These are phyloP conservation scores for Parapristionchus giblindavisi DNA, from an alignment of 2,888 invertebrate species.

Conservation along the genomic window DNA sequence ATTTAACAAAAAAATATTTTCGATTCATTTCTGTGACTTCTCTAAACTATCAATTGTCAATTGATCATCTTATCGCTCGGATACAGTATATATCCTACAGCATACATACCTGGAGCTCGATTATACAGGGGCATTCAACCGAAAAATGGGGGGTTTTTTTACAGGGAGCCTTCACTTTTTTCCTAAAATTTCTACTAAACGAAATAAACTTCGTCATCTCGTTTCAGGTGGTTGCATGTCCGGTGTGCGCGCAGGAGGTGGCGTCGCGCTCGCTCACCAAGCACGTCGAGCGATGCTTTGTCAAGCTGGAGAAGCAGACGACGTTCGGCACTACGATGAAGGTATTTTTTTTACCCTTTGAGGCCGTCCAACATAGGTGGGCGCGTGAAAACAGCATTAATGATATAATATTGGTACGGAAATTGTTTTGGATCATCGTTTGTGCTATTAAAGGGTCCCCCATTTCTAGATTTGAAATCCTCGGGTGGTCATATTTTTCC, in stretches of 20 bases:
- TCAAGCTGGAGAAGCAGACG: constrained; percentile 56
- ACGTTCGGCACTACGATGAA: constrained; percentile 48
- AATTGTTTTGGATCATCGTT: no score
- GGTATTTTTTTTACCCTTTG: constrained; percentile 9
- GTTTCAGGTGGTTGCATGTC: constrained; percentile 39
- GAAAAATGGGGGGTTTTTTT: not conserved
- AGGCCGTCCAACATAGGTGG: no score
- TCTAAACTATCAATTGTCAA: no score
- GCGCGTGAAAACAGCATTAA: not conserved
- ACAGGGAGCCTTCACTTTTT: not conserved
- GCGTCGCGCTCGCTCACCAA: constrained; percentile 41
- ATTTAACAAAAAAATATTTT: no score
- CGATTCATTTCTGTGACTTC: not conserved
- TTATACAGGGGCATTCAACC: not conserved
- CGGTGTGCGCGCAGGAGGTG: constrained; percentile 45
- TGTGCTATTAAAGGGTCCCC: no score
- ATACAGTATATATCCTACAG: no score
- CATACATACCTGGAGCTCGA: no score
- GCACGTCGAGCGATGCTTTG: constrained; percentile 62
- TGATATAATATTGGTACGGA: not conserved
- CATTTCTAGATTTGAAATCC: no score
- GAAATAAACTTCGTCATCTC: not conserved
- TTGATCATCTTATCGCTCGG: no score
- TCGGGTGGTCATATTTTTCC: no score
- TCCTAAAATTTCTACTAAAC: not conserved